Conservation (phyloP, 2,888 invertebrate species). For the Metallyticus violacea region DNA sequence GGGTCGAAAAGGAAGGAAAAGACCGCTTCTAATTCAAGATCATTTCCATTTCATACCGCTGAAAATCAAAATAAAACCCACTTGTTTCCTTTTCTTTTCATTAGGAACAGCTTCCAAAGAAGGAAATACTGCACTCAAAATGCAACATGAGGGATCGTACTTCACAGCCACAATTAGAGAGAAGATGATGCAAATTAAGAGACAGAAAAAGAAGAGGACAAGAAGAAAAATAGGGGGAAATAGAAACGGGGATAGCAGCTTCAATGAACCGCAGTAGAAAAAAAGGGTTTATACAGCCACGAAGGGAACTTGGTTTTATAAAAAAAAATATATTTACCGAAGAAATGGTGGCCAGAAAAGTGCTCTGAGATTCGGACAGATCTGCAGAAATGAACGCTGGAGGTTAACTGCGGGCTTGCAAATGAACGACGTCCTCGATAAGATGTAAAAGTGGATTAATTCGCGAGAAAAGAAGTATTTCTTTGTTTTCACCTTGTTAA, state of each 20-base stretch:
- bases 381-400: not conserved
- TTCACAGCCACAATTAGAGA: not conserved
- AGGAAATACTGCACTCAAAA: not conserved
- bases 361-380: not conserved
- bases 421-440: not conserved
- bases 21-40: not conserved
- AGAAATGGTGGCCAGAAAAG: not conserved
- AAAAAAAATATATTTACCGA: not conserved
- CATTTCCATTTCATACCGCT: not conserved
- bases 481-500: not conserved
- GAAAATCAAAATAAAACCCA: not conserved
- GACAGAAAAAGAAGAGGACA: too few relatives aligned
- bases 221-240: not conserved
- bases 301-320: not conserved
- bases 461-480: not conserved
- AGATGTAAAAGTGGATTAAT: not conserved
- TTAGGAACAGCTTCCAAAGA: not conserved
- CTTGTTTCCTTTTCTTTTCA: not conserved
- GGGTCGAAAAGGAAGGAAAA: not conserved
- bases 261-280: not conserved
- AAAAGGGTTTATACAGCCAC: not conserved
- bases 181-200: not conserved
- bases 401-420: not conserved
- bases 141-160: not conserved
- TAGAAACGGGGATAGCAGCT: not conserved